Percentiles rank a stretch among this genome's conserved stretches.
phyloP scores from a whole-genome alignment of 2,797 vertebrate species.

The Pangasius mekongensis region DNA sequence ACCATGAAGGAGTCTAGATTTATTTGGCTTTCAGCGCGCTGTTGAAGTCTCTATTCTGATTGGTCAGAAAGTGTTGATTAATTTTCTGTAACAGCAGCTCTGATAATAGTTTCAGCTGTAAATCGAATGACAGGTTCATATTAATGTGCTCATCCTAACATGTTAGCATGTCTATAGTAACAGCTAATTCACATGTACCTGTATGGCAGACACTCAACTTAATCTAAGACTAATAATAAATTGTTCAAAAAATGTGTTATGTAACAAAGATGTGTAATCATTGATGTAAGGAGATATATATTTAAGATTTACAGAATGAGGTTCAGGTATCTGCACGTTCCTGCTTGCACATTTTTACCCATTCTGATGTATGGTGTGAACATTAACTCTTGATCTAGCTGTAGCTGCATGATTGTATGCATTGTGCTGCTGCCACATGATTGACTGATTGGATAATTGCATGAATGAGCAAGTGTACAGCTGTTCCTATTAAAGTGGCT shows the following conservation, averaged over 20 bases:
- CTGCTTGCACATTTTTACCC: neutral
- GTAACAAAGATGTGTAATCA: neutral
- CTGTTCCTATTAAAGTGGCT: slow-evolving; percentile 30
- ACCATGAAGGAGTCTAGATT: neutral
- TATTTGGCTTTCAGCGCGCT: neutral
- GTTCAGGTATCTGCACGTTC: neutral
- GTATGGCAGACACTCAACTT: neutral
- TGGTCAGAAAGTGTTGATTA: neutral
- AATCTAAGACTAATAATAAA: neutral
- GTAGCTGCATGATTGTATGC: neutral
- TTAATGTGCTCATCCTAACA: neutral
- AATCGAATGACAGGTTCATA: neutral
- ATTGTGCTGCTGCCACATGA: neutral
- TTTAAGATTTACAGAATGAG: neutral
- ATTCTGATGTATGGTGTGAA: neutral
- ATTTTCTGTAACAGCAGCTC: neutral
- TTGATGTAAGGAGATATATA: neutral
- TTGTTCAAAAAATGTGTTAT: neutral
- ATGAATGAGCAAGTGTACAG: slow-evolving; percentile 8
- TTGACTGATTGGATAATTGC: slow-evolving; percentile 5
- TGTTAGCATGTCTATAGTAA: neutral
- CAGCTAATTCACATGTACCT: neutral
- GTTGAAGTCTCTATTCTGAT: neutral
- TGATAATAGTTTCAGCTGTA: neutral
- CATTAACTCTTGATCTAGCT: neutral